Percentiles rank a stretch among this genome's conserved stretches.
These are phyloP conservation scores for Synergus umbraculus DNA, from an alignment of 2,888 invertebrate genomes.

Conservation along the genomic window DNA sequence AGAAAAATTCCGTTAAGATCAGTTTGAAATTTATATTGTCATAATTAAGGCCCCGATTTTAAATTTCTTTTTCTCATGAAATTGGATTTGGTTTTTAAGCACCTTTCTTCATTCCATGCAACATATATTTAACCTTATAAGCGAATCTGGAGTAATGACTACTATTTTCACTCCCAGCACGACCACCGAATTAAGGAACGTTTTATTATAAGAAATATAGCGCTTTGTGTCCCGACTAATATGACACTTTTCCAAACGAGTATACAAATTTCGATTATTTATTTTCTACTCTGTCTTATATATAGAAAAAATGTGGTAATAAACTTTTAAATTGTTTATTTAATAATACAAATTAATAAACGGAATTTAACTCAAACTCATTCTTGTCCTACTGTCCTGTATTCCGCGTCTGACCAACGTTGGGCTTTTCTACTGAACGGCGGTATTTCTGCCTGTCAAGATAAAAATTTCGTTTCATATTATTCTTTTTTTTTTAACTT, in stretches of 20 bases:
- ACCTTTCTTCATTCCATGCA: too few species aligned
- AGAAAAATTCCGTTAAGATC: too few species aligned
- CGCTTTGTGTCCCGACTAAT: conserved; percentile 8
- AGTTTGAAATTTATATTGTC: too few species aligned
- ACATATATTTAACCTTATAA: conserved; percentile 28
- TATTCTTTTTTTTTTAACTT: too few species aligned
- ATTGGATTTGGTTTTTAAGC: too few species aligned
- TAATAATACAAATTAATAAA: not conserved
- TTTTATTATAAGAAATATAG: conserved; percentile 16
- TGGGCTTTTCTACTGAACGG: not conserved
- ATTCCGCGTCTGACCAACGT: conserved; percentile 3
- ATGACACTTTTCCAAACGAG: not conserved
- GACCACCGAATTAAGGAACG: conserved; percentile 1
- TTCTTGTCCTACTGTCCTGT: not conserved
- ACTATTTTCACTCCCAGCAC: conserved; percentile 18
- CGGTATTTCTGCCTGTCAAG: not conserved
- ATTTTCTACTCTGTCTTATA: not conserved
- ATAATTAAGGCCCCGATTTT: too few species aligned
- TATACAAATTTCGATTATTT: not conserved
- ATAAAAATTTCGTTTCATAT: not conserved
- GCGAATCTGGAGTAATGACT: conserved; percentile 22
- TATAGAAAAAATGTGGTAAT: too few species aligned
- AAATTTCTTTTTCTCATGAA: too few species aligned
- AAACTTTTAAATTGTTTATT: too few species aligned
- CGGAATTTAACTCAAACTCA: not conserved